Evolutionary conservation across 1,140 invertebrate genomes (phyloP), one percentile per base, ranked within the genome.

Genomic region (Bombus affinis): DNA sequence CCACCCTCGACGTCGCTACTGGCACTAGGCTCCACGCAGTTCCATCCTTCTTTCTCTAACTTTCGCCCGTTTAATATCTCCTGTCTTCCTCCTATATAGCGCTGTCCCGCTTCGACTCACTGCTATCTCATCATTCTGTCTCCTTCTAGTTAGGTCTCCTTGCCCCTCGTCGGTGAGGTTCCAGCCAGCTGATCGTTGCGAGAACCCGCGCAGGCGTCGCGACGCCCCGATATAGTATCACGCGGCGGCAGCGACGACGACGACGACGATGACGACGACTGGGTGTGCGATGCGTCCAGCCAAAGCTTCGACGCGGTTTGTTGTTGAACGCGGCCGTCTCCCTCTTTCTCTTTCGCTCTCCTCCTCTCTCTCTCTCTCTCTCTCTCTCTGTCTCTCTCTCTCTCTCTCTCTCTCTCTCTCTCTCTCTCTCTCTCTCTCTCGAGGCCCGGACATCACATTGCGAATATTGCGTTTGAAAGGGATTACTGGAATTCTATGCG

Each of bases 131-230:
- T 47, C 47, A 3, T 57, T 62, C 18, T 18, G n/a, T 47, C 53
- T 47, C 53, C 25, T 15, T 18, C 37, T 53, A 2, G 5, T 47
- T 47, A 1, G 0, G 12, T 37, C 68, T 68, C 42, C 0, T 25
- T 22, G 12, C 70, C 35, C 59, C 44, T n/a, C 47, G 73, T n/a
- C n/a, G 39, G 6, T 0, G 42, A 47, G 74, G 82, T 75, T 90
- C 80, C 91, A 92, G 92, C 93, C 94, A 94, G 94, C 94, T 95
- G 94, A 95, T 95, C 94, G 93, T 94, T 93, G 92, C 89, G 86
- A 90, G 89, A 92, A 88, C 91, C 79, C 93, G 94, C 94, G 94
- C 94, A 95, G 83, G 94, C 94, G 94, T 94, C 91, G 86, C 88
- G 89, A 83, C 83, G 92, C 90, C 78, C 18, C 80, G 83, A 89